phyloP scores from a whole-genome alignment of 1,140 invertebrate genomes.

The Pantala flavescens region DNA sequence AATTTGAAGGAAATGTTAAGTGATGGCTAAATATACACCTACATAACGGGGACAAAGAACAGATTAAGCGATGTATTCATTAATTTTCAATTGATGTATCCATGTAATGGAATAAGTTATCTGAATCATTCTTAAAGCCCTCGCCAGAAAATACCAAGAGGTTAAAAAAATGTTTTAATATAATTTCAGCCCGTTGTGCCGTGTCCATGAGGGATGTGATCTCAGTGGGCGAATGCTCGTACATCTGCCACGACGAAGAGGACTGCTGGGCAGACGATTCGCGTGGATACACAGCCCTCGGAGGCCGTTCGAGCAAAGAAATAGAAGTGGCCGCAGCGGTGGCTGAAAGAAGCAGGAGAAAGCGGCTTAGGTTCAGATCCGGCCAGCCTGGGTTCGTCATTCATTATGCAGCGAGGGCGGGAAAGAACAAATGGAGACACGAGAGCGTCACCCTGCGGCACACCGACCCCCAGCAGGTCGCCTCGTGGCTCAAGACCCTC shows the following conservation, averaged over 20 bases:
- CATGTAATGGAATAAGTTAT: no score
- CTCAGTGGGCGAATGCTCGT: neutral
- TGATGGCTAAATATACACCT: no score
- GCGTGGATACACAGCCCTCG: neutral
- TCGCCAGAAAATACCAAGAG: no score
- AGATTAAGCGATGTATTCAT: no score
- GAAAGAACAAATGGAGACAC: conserved; percentile 49
- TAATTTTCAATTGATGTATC: no score
- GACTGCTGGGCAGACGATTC: neutral
- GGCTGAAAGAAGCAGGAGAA: neutral
- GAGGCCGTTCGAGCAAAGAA: neutral
- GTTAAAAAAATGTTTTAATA: no score
- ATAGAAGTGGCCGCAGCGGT: neutral
- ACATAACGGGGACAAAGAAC: no score
- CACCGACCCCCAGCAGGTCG: conserved; percentile 46
- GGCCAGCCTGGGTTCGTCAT: conserved; percentile 41
- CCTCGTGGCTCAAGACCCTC: conserved; percentile 51
- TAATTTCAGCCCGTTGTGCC: neutral
- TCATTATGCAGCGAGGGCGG: conserved; percentile 47
- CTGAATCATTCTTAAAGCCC: no score
- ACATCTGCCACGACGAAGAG: neutral
- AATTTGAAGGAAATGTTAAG: no score
- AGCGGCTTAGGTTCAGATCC: conserved; percentile 28
- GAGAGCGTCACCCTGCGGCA: conserved; percentile 46
- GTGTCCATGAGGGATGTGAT: neutral